Base-by-base conservation (phyloP, 2,113 vertebrate species). In the Gymnocephalus cernua region DNA sequence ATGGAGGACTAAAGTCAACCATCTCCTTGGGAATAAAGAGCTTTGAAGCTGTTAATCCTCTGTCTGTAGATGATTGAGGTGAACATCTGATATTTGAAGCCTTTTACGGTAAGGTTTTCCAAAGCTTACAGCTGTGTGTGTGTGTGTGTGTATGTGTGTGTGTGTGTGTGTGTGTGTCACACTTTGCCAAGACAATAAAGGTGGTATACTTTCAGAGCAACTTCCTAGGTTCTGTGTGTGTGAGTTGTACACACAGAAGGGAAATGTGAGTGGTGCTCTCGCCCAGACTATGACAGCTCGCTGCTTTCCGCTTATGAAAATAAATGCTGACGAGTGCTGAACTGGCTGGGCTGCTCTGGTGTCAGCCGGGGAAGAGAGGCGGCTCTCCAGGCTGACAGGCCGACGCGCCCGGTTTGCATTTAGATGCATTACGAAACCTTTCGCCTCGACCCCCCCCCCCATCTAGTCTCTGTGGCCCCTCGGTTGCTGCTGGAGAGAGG, bases 11-110 rank as follows among this genome's bases (percentile, higher is more conserved):
- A 72, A 79, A 88, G 81, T 90, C 90, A 86, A 44, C 50, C 84
- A 57, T 84, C 82, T 93, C 85, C 88, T 84, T 58, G 63, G 87
- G 86, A 84, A 88, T 89, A 51, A 89, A 78, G 75, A 83, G 23
- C 70, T 77, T 87, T 83, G 71, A 88, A 87, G 80, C 82, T 81
- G 69, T 76, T 90, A 90, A 87, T 91, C 87, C 76, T 45, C 67
- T 35, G 58, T 82, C 71, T 83, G 69, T 35, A 27, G 68, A 83
- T 85, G 89, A 86, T 74, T 83, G 88, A 90, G 86, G 85, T 75
- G 75, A 91, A 85, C 75, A 71, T 87, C 74, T 92, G 88, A 90
- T 86, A 90, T 92, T 87, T 91, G 57, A 90, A 74, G 62, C 50
- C 57, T 84, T 86, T 88, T 79, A 86, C 78, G 62, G 88, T 58